Conservation (phyloP, 2,888 invertebrate genomes). For the Dicyrtoma fusca region DNA sequence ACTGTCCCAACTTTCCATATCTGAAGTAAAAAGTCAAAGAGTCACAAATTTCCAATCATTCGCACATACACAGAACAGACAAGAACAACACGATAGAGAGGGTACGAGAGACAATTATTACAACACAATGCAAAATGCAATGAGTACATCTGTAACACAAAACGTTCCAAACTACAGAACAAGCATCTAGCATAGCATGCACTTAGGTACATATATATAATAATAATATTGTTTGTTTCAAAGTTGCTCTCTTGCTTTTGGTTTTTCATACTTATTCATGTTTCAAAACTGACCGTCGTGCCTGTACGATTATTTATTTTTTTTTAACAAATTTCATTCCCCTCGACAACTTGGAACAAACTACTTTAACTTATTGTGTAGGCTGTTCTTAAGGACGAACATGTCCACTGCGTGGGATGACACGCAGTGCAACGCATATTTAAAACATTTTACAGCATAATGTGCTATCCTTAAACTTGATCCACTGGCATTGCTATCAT, state of each 20-base stretch:
- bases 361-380: constrained; percentile 3
- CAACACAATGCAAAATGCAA: background rate
- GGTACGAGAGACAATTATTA: background rate
- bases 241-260: too few species aligned
- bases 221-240: too few species aligned
- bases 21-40: constrained; percentile 16
- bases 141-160: too few species aligned
- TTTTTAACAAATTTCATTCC: constrained; percentile 3
- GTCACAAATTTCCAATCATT: constrained; percentile 17
- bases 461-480: too few species aligned
- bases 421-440: constrained; percentile 23
- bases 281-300: background rate
- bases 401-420: constrained; percentile 11
- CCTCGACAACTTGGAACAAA: background rate
- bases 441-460: background rate
- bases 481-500: too few species aligned
- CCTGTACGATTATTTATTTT: background rate
- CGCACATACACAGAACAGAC: background rate
- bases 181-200: too few species aligned
- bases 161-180: too few species aligned
- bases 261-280: background rate
- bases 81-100: background rate
- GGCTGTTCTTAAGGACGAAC: constrained; percentile 18
- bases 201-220: too few species aligned
- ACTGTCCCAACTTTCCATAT: constrained; percentile 33